Base-by-base conservation (phyloP, 2,888 invertebrate genomes). In the Ceratothoa steindachneri region DNA sequence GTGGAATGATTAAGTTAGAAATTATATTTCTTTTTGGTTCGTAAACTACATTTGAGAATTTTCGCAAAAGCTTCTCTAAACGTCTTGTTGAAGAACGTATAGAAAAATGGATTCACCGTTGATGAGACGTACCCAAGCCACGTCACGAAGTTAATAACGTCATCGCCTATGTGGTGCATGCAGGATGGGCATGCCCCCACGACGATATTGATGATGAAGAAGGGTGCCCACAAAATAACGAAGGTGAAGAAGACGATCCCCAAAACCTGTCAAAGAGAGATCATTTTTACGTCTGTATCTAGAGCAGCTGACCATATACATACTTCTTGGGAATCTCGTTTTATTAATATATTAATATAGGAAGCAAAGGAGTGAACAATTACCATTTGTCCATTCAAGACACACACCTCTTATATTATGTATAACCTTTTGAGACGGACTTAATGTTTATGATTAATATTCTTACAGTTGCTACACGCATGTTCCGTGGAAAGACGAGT, bases 91-190 rank as follows among this genome's bases (percentile, higher is more conserved):
- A 96, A 96, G 82, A 95, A 93, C 28, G 96, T 96, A 84, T 96
- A 96, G 86, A 96, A 95, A 82, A 96, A 92, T 0, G 96, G 96
- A 85, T 96, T 96, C 31, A 96, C 93, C 90, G 94, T 94, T 15
- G 94, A 94, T 83, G 94, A 94, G 71, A 94, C 92, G 84, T 95
- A 96, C 24, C 96, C 96, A 78, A 96, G 86, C 96, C 96, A 96
- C 66, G 95, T 89, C 73, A 93, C 95, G 77, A 93, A 88, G 83
- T 93, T 93, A 82, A 93, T 90, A 64, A 94, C 90, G 87, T 92
- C 82, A 2, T 83, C 83, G 28, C 85, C 91, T 69, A 92, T 89
- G 73, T 89, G 87, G 52, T 88, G 87, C 82, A 92, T 92, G 82
- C 94, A 95, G 80, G 90, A 88, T 4, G 89, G 88, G 82, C 95